Evolutionary conservation across 2,797 vertebrate species (phyloP), one percentile per base, ranked within the genome.

Genomic region (Enteromius paludinosus): DNA sequence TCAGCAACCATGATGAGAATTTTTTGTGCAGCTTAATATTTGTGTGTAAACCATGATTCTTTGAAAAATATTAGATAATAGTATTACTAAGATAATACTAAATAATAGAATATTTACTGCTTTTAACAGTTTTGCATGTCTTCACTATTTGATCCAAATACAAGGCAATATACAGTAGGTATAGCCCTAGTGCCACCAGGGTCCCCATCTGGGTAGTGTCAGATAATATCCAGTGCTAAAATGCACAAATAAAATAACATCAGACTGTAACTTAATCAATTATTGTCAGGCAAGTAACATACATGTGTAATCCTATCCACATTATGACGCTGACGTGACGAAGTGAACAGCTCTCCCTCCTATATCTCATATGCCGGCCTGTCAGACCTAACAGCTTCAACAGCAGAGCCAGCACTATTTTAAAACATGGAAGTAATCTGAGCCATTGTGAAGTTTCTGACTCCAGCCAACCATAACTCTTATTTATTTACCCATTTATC

Each of bases 381-480:
- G 81, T 85, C 83, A 81, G 69, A 84, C 82, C 76, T 85, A 79
- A 72, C 75, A 82, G 83, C 88, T 88, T 85, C 84, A 85, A 87
- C 85, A 84, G 74, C 75, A 91, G 87, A 89, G 86, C 90, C 91
- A 88, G 89, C 86, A 74, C 93, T 94, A 94, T 94, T 94, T 94
- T 93, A 93, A 92, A 92, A 92, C 91, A 91, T 87, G 89, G 89
- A 92, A 86, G 93, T 94, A 93, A 94, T 90, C 86, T 10, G 92
- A 94, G 91, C 92, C 79, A 56, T 86, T 86, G 90, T 88, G 87
- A 92, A 92, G 90, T 90, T 83, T 90, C 87, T 73, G 49, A 83
- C 82, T 80, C 35, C n/a, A 81, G 83, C 88, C 87, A 90, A 91
- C 90, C 89, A 90, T 89, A 93, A 90, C 89, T 88, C 83, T 81